Evolutionary conservation across 2,797 vertebrate genomes (phyloP), one percentile per base, ranked within the genome.

Genomic region (Tamandua tetradactyla): DNA sequence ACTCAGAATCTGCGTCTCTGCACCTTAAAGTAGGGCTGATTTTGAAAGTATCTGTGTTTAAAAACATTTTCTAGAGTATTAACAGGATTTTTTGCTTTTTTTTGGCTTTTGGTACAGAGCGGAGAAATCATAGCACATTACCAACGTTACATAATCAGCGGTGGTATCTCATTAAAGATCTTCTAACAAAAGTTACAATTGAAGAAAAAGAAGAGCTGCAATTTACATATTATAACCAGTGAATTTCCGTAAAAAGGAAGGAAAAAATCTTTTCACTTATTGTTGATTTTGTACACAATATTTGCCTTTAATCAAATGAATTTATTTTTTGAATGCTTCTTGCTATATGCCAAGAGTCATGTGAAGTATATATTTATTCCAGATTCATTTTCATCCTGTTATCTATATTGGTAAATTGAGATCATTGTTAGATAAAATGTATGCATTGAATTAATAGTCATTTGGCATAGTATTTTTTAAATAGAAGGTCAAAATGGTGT

Each of bases 101-200:
- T 75, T 78, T 74, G 35, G 62, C 49, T 40, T 87, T 68, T 44
- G 44, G n/a, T 85, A 35, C 30, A 57, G 55, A 82, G 18, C n/a
- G 62, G 68, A 93, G 75, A 91, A 94, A 76, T 85, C 75, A 23
- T 64, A 57, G 25, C 40, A 4, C 22, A 22, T 52, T 49, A 75
- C 27, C 49, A 32, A 0, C 72, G 92, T 94, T 97, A 75, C 7
- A 52, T 92, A 91, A 96, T 83, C 83, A 80, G 44, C 66, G 55
- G 3, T 55, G 44, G n/a, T 79, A n/a, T 81, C 57, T 87, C 74
- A 7, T 94, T 94, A 91, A 64, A 95, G 66, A 89, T 68, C 37
- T 94, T 94, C 89, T 90, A 74, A 72, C 47, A 62, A 57, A 95
- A 87, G 78, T 95, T 91, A 71, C 49, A 44, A 47, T 55, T 90